Percentiles rank a stretch among this genome's conserved stretches.
Conservation (phyloP, 2,113 vertebrate genomes). For the Pao palembangensis region DNA sequence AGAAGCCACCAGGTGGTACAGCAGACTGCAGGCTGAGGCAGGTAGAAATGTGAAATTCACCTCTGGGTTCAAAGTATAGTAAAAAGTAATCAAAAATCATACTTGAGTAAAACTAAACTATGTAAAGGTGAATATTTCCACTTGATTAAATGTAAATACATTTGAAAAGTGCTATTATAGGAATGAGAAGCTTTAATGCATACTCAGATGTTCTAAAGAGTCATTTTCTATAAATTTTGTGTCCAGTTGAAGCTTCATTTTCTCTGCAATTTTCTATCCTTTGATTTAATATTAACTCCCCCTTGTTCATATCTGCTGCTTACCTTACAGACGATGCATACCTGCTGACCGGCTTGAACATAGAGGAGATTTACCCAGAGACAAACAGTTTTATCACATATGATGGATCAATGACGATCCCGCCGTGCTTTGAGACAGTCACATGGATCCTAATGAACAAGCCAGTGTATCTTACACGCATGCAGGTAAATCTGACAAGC, state of each 20-base stretch:
- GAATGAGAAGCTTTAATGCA: too few relatives aligned
- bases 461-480: slow-evolving; percentile 96
- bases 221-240: too few relatives aligned
- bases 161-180: too few relatives aligned
- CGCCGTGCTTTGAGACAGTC: slow-evolving; percentile 94
- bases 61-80: slow-evolving; percentile 13
- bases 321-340: slow-evolving; percentile 89
- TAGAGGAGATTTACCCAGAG: slow-evolving; percentile 96
- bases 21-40: not conserved
- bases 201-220: too few relatives aligned
- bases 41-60: not conserved
- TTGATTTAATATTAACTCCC: not conserved
- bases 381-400: slow-evolving; percentile 97
- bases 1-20: slow-evolving; percentile 20
- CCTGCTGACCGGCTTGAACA: slow-evolving; percentile 93
- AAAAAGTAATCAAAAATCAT: slow-evolving; percentile 10
- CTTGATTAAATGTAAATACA: too few relatives aligned
- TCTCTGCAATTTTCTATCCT: not conserved
- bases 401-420: slow-evolving; percentile 97
- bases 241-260: too few relatives aligned
- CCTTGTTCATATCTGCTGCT: not conserved
- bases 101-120: too few relatives aligned
- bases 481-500: slow-evolving; percentile 84
- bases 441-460: slow-evolving; percentile 99
- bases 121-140: too few relatives aligned